Conservation (phyloP, 2,797 vertebrate genomes). For the Myripristis murdjan region DNA sequence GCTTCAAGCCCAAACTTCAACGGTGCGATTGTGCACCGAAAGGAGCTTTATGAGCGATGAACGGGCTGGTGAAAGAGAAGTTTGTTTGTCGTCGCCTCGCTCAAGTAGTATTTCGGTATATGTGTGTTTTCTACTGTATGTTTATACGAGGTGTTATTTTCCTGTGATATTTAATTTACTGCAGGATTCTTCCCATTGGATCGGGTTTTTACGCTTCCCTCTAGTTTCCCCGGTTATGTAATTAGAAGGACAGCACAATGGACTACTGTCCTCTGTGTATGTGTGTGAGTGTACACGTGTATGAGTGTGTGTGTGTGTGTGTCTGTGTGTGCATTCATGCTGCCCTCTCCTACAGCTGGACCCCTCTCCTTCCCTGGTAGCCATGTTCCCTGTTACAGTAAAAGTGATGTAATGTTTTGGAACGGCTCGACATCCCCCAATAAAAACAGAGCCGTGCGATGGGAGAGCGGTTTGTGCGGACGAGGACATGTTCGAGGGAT, state of each 20-base stretch:
- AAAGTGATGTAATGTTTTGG: slow-evolving; percentile 85
- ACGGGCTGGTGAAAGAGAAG: slow-evolving; percentile 43
- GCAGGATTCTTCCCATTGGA: slow-evolving; percentile 70
- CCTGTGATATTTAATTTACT: slow-evolving; percentile 75
- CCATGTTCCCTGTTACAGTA: slow-evolving; percentile 83
- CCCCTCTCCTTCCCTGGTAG: slow-evolving; percentile 61
- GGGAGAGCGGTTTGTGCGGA: slow-evolving; percentile 69
- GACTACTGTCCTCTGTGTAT: slow-evolving; percentile 68
- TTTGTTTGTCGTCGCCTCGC: slow-evolving; percentile 59
- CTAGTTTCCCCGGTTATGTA: slow-evolving; percentile 79
- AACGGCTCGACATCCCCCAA: slow-evolving; percentile 65
- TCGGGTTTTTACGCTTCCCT: slow-evolving; percentile 71
- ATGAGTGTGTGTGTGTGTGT: slow-evolving; percentile 26
- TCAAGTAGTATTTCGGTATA: slow-evolving; percentile 53
- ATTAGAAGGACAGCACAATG: slow-evolving; percentile 79
- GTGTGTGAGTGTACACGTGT: slow-evolving; percentile 24
- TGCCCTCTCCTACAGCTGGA: slow-evolving; percentile 65
- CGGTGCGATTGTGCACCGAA: slow-evolving; percentile 40
- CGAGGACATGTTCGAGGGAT: slow-evolving; percentile 70
- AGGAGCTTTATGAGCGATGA: slow-evolving; percentile 23
- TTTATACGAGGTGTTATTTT: slow-evolving; percentile 71
- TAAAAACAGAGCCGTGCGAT: slow-evolving; percentile 69
- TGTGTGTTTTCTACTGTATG: slow-evolving; percentile 50
- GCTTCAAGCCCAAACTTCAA: slow-evolving; percentile 33
- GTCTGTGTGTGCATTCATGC: too few species aligned